Conservation (phyloP, 2,888 invertebrate species). For the Rotaria sp. region DNA sequence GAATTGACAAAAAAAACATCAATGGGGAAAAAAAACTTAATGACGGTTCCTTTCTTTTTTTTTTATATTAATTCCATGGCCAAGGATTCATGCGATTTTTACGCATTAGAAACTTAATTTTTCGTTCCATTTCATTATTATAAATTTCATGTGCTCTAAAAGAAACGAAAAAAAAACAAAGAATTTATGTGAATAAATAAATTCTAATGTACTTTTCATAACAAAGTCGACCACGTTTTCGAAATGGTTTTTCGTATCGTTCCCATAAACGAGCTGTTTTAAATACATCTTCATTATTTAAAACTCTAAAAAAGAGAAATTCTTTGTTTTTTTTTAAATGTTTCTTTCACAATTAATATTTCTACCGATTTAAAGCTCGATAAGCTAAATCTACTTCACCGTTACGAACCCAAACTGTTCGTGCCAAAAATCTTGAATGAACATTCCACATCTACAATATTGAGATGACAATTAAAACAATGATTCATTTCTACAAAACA, state of each 20-base stretch:
- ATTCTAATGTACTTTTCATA: constrained; percentile 9
- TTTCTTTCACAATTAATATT: not conserved
- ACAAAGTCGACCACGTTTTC: constrained; percentile 66
- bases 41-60: not conserved
- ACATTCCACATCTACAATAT: not conserved
- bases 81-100: constrained; percentile 53
- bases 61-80: constrained; percentile 44
- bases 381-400: constrained; percentile 20
- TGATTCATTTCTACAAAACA: too few relatives aligned
- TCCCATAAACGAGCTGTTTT: constrained; percentile 74
- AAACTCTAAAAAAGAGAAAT: constrained; percentile 46
- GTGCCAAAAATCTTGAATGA: constrained; percentile 23
- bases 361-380: constrained; percentile 20
- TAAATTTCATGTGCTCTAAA: constrained; percentile 65
- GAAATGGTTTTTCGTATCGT: constrained; percentile 80
- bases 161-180: not conserved
- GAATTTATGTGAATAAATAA: not conserved
- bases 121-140: constrained; percentile 85
- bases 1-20: not conserved
- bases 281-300: constrained; percentile 67
- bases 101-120: constrained; percentile 69
- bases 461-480: too few relatives aligned
- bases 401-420: constrained; percentile 16
- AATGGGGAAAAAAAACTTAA: not conserved
- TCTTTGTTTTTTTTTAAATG: too few relatives aligned